Percentiles rank a stretch among this genome's conserved stretches.
phyloP scores from a whole-genome alignment of 2,888 invertebrate genomes.

The Bombyx huttoni region DNA sequence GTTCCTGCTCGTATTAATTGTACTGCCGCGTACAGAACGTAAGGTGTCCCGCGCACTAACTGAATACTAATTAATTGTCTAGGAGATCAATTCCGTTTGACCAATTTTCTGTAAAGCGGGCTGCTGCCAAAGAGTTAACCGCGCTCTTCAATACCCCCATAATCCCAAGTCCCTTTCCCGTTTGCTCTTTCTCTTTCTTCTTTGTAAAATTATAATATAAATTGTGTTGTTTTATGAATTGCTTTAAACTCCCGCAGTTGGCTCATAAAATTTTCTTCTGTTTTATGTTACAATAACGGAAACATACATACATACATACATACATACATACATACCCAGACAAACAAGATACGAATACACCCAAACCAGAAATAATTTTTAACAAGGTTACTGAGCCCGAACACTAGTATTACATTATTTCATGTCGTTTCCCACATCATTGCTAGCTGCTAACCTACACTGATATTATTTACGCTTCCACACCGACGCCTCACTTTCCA shows the following conservation, averaged over 20 bases:
- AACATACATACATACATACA: background rate
- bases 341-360: background rate
- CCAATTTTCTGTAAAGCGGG: background rate
- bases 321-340: too few species aligned
- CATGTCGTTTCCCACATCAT: background rate
- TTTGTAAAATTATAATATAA: too few species aligned
- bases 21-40: background rate
- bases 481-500: background rate
- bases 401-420: too few species aligned
- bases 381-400: too few species aligned
- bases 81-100: background rate
- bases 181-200: too few species aligned
- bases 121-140: too few species aligned
- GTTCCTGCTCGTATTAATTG: slow-evolving; percentile 3
- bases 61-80: slow-evolving; percentile 3
- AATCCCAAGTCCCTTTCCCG: too few species aligned
- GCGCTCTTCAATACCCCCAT: too few species aligned
- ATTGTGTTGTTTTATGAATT: too few species aligned
- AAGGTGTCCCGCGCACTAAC: slow-evolving; percentile 1
- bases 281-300: background rate
- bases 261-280: too few species aligned
- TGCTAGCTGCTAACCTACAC: background rate
- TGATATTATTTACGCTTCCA: background rate
- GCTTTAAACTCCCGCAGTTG: too few species aligned
- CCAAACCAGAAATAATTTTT: too few species aligned